Evolutionary conservation across 2,797 vertebrate species (phyloP).

Genomic region (Silurus lanzhouensis): DNA sequence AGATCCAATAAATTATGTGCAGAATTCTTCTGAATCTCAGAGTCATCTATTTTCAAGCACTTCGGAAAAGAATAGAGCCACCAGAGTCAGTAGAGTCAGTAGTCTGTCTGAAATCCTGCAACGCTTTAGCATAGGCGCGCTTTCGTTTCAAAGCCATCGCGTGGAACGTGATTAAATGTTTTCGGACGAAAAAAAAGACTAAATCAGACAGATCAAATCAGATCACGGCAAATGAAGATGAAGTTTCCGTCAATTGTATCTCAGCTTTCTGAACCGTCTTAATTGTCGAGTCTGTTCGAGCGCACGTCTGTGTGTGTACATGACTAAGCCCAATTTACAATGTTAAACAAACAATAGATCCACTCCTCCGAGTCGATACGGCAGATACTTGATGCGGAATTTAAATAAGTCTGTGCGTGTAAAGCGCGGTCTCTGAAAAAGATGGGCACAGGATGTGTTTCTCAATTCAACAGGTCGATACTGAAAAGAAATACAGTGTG

Average conservation of each 20-base stretch:
- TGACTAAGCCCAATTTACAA: slow-evolving; percentile 77
- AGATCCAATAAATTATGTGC: not conserved
- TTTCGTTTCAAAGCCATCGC: not conserved
- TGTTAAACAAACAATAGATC: slow-evolving; percentile 80
- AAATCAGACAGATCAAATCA: not conserved
- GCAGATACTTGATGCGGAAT: slow-evolving; percentile 67
- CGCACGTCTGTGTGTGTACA: slow-evolving; percentile 67
- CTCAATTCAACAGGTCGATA: slow-evolving; percentile 79
- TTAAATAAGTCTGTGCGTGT: slow-evolving; percentile 72
- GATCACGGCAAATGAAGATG: not conserved
- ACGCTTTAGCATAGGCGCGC: not conserved
- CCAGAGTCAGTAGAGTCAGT: not conserved
- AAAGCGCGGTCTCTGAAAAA: slow-evolving; percentile 66
- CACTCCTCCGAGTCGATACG: slow-evolving; percentile 74
- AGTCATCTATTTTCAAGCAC: not conserved
- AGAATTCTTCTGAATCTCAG: not conserved
- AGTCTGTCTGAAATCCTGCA: not conserved
- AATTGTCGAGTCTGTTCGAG: slow-evolving; percentile 53
- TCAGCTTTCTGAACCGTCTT: slow-evolving; percentile 8
- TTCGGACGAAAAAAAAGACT: not conserved
- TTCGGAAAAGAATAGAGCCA: not conserved
- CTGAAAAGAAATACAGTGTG: slow-evolving; percentile 61
- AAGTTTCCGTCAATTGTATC: slow-evolving; percentile 5
- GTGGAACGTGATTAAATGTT: not conserved
- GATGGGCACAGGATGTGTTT: slow-evolving; percentile 70